These are phyloP conservation scores for Semnornis frantzii DNA, from an alignment of 2,113 vertebrate genomes.

Conservation along the genomic window DNA sequence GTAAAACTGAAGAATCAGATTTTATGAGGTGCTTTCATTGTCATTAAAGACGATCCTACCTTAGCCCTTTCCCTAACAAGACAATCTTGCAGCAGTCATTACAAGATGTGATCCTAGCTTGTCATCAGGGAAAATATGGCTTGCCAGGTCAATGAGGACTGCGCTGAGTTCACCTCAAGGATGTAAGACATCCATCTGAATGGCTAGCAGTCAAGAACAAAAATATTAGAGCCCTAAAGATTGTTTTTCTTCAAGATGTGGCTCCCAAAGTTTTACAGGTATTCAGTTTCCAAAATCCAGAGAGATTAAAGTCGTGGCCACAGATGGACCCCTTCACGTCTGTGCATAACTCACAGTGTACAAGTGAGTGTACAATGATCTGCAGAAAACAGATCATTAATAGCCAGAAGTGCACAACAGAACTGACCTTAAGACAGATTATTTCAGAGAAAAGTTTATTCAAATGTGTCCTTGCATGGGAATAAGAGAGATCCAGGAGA, in stretches of 20 bases:
- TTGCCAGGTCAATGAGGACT: conserved; percentile 76
- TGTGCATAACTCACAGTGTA: neutral
- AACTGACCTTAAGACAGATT: neutral
- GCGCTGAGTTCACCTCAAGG: conserved; percentile 70
- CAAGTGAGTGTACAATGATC: neutral
- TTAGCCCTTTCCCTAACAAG: conserved; percentile 81
- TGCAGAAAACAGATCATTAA: conserved; percentile 7
- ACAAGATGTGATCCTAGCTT: conserved; percentile 75
- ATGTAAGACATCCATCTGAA: conserved; percentile 58
- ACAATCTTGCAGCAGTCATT: conserved; percentile 75
- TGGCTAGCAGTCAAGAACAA: conserved; percentile 56
- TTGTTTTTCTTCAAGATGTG: neutral
- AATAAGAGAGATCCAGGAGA: neutral
- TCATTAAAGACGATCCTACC: conserved; percentile 80
- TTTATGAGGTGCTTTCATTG: conserved; percentile 80
- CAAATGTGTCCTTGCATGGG: neutral
- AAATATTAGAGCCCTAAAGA: conserved; percentile 21
- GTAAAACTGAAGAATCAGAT: conserved; percentile 74
- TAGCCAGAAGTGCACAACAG: neutral
- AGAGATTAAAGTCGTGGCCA: neutral
- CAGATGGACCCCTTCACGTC: neutral
- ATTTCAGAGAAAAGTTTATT: conserved; percentile 16
- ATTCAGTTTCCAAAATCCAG: conserved; percentile 2
- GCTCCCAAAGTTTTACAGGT: conserved; percentile 15
- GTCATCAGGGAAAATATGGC: conserved; percentile 67